Conservation (phyloP, 2,113 vertebrate genomes). For the Pseudolaguvia tuberculata region DNA sequence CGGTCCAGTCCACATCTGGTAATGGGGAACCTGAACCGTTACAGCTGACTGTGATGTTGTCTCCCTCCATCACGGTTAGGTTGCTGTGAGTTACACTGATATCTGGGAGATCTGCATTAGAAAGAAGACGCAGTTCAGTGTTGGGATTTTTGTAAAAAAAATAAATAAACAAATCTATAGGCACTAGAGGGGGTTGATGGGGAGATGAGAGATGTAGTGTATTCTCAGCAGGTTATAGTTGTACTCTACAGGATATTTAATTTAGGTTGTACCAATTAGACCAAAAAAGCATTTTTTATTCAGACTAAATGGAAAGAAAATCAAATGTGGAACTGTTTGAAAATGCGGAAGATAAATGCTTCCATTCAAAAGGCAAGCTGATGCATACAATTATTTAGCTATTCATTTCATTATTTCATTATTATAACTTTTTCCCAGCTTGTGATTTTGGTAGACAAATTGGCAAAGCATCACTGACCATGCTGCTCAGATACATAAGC, state of each 20-base stretch:
- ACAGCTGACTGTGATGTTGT: constrained; percentile 89
- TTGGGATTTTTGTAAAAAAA: constrained; percentile 7
- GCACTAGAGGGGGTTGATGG: not conserved
- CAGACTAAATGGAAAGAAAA: not conserved
- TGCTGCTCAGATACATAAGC: not conserved
- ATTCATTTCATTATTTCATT: constrained; percentile 1
- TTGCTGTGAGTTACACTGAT: constrained; percentile 93
- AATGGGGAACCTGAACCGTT: constrained; percentile 87
- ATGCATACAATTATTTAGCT: not conserved
- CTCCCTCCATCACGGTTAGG: constrained; percentile 84
- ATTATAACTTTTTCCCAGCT: not conserved
- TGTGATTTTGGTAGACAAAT: not conserved
- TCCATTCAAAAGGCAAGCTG: not conserved
- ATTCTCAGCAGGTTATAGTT: not conserved
- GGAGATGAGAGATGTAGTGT: not conserved
- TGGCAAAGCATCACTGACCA: not conserved
- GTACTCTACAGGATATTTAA: not conserved
- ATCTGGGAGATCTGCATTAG: constrained; percentile 82
- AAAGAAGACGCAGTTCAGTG: constrained; percentile 4
- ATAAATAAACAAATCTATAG: not conserved
- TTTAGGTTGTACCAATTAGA: not conserved
- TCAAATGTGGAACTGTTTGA: not conserved
- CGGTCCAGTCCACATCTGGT: constrained; percentile 95
- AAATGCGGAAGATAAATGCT: not conserved
- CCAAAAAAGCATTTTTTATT: not conserved